Percentiles rank a stretch among this genome's conserved stretches.
phyloP scores from a whole-genome alignment of 1,140 invertebrate species.

The Macrocentrus cingulum region DNA sequence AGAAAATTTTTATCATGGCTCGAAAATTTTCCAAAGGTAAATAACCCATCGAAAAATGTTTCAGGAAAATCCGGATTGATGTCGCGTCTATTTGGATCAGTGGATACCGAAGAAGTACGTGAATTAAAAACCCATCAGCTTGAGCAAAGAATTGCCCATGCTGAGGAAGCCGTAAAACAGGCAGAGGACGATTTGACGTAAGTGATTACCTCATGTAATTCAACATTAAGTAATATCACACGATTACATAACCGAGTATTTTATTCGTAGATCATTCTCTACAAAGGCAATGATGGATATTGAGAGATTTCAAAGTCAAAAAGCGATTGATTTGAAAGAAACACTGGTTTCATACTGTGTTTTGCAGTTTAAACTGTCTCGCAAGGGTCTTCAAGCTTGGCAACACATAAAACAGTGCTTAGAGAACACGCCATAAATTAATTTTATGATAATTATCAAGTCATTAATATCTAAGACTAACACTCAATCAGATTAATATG shows the following conservation, averaged over 20 bases:
- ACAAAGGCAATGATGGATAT: conserved; percentile 72
- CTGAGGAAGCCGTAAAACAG: conserved; percentile 63
- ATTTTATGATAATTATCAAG: conserved; percentile 1
- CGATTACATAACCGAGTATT: neutral
- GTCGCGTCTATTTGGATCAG: conserved; percentile 74
- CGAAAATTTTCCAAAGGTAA: conserved; percentile 16
- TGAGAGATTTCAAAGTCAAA: conserved; percentile 78
- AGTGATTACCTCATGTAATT: conserved; percentile 34
- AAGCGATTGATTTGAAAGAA: conserved; percentile 75
- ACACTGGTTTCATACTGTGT: conserved; percentile 75
- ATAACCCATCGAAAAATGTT: conserved; percentile 9
- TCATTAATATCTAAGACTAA: conserved; percentile 20
- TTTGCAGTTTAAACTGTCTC: conserved; percentile 77
- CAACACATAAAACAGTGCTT: conserved; percentile 73
- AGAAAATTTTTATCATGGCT: conserved; percentile 5
- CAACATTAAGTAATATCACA: neutral
- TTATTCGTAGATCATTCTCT: conserved; percentile 66
- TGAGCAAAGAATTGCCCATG: conserved; percentile 72
- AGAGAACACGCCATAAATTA: conserved; percentile 67
- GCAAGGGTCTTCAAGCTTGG: conserved; percentile 78
- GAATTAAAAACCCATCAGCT: conserved; percentile 72
- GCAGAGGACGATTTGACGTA: conserved; percentile 68
- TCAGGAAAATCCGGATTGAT: conserved; percentile 71
- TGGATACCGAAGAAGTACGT: conserved; percentile 77
- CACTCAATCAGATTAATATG: neutral